Base-by-base conservation (phyloP, 2,113 vertebrate species). In the Mirza zaza region DNA sequence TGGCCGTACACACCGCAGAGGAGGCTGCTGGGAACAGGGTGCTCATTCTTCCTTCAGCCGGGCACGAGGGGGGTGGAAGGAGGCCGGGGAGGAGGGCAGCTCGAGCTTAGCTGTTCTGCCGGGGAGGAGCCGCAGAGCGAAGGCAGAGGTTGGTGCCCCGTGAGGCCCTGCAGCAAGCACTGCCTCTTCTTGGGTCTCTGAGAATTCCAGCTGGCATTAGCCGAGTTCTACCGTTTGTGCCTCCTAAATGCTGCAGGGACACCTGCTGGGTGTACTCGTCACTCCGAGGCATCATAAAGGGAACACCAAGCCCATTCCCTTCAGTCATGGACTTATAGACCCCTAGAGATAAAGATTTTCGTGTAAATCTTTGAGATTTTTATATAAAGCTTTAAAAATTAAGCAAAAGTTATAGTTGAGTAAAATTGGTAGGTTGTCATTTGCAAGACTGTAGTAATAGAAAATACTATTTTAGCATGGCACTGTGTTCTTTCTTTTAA, bases 161-260 rank as follows among this genome's bases (percentile, higher is more conserved):
- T 0, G 15, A 39, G 42, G 15, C 39, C 9, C 14, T 1, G 32
- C 23, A 2, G 8, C 34, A 6, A 2, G 8, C 34, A 6, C 8
- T 8, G 7, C 21, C n/a, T 21, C 11, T 39, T 57, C 87, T 89
- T 9, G 5, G 18, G 14, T n/a, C 55, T 55, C 42, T 52, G 63
- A 36, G 57, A 2, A 20, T 39, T 17, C 48, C 55, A 32, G 59
- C 2, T 13, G 12, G 57, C 52, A 23, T 57, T 1, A 39, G 7
- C 23, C 36, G 45, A 18, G 23, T 32, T 52, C 36, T 32, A 2
- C 14, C 7, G 1, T 3, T 0, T 21, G 1, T 32, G 65, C 20
- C 14, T 71, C 27, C 45, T 27, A 55, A 77, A n/a, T 7, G 32
- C 20, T 17, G 8, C 14, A 2, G 17, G 27, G 39, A 42, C 6